These are phyloP conservation scores for Platorchestia sp. DNA, from an alignment of 1,140 invertebrate species.

Conservation along the genomic window DNA sequence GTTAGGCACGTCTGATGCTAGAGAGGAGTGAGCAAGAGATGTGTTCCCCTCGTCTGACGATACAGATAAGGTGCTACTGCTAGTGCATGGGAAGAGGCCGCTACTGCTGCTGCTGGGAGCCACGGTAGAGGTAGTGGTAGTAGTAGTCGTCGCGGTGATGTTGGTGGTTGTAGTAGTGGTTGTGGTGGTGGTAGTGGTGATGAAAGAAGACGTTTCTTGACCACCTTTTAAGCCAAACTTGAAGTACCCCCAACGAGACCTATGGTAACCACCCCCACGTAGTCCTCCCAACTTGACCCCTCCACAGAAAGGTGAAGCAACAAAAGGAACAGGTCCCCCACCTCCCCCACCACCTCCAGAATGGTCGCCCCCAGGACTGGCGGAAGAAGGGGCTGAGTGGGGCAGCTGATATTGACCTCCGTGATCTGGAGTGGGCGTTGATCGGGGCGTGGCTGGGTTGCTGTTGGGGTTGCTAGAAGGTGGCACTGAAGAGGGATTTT, in stretches of 20 bases:
- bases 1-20: not conserved
- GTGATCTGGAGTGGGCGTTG: slow-evolving; percentile 55
- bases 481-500: slow-evolving; percentile 9
- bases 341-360: slow-evolving; percentile 62
- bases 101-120: slow-evolving; percentile 63
- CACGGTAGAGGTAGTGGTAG: slow-evolving; percentile 45
- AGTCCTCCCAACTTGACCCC: slow-evolving; percentile 55
- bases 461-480: slow-evolving; percentile 31
- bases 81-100: not conserved
- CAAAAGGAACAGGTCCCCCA: slow-evolving; percentile 58
- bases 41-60: not conserved
- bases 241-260: slow-evolving; percentile 65
- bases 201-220: slow-evolving; percentile 27
- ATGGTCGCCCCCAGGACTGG: not conserved
- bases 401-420: not conserved
- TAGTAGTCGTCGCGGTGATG: not conserved
- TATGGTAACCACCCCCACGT: slow-evolving; percentile 60
- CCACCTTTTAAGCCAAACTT: slow-evolving; percentile 66
- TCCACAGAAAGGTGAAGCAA: not conserved
- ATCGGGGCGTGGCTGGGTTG: slow-evolving; percentile 64
- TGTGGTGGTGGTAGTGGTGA: slow-evolving; percentile 54
- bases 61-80: not conserved
- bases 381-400: not conserved
- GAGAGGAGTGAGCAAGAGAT: not conserved
- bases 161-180: slow-evolving; percentile 64